These are phyloP conservation scores for Pao palembangensis DNA, from an alignment of 2,113 vertebrate species.

Conservation along the genomic window DNA sequence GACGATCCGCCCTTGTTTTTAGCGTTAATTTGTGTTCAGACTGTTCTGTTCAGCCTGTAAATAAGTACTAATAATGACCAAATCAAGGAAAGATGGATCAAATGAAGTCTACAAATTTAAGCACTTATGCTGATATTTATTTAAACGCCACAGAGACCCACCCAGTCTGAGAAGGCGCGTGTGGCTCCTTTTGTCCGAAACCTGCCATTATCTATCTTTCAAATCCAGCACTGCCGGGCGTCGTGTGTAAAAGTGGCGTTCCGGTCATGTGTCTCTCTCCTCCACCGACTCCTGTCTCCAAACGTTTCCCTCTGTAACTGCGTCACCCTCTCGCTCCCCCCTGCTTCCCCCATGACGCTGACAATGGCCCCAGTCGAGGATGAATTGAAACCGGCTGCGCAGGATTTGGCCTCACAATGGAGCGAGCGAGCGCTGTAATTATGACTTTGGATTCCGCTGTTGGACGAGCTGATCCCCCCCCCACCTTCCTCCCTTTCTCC, in stretches of 20 bases:
- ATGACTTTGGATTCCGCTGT: slow-evolving; percentile 59
- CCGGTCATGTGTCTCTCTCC: slow-evolving; percentile 23
- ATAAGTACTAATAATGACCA: no score
- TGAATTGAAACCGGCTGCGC: slow-evolving; percentile 67
- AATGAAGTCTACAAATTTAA: no score
- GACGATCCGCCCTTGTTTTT: no score
- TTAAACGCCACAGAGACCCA: background rate
- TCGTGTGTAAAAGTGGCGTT: no score
- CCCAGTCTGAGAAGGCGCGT: background rate
- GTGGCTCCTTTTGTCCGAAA: background rate
- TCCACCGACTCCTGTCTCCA: slow-evolving; percentile 13
- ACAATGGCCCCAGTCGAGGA: slow-evolving; percentile 68
- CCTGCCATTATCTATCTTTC: no score
- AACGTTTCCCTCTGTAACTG: slow-evolving; percentile 12
- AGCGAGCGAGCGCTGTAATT: slow-evolving; percentile 51
- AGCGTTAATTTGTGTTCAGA: no score
- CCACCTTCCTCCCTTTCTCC: slow-evolving; percentile 7
- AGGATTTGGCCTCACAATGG: slow-evolving; percentile 60
- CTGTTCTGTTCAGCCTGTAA: no score
- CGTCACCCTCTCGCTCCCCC: background rate
- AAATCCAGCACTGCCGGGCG: no score
- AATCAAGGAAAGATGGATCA: no score
- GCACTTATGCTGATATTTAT: no score
- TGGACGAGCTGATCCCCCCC: slow-evolving; percentile 47
- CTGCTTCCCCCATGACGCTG: slow-evolving; percentile 40